Evolutionary conservation across 2,113 vertebrate genomes (phyloP).

Genomic region (Dermatemys mawii): DNA sequence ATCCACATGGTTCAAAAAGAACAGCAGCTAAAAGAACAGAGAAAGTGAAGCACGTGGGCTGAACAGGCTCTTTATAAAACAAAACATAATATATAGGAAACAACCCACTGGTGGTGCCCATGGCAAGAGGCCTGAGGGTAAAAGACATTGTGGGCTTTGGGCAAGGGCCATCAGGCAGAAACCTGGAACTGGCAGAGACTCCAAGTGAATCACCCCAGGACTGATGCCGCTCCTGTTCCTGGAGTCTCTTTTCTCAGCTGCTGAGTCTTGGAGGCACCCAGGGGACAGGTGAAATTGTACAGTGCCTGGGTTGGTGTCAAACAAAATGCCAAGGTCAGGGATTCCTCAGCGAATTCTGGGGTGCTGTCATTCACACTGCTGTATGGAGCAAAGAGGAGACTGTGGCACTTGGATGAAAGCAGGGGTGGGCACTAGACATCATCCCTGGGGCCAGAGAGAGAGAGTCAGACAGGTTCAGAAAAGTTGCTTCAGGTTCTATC

Average conservation of each 20-base stretch:
- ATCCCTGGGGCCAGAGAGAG: not conserved
- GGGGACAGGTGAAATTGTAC: not conserved
- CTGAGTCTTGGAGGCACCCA: not conserved
- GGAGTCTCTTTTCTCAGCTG: not conserved
- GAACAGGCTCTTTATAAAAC: not conserved
- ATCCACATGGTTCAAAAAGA: fast-evolving
- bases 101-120: not conserved
- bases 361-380: not conserved
- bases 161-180: not conserved
- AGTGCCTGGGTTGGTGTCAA: not conserved
- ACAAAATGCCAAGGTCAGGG: not conserved
- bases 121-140: not conserved
- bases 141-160: not conserved
- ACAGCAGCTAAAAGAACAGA: not conserved
- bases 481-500: not conserved
- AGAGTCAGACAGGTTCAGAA: not conserved
- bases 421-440: not conserved
- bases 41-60: not conserved
- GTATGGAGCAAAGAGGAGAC: not conserved
- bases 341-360: not conserved
- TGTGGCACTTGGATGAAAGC: not conserved
- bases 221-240: not conserved
- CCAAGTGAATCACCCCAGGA: not conserved
- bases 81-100: not conserved
- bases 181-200: not conserved